These are phyloP conservation scores for Euphydryas editha DNA, from an alignment of 2,888 invertebrate species.

Conservation along the genomic window DNA sequence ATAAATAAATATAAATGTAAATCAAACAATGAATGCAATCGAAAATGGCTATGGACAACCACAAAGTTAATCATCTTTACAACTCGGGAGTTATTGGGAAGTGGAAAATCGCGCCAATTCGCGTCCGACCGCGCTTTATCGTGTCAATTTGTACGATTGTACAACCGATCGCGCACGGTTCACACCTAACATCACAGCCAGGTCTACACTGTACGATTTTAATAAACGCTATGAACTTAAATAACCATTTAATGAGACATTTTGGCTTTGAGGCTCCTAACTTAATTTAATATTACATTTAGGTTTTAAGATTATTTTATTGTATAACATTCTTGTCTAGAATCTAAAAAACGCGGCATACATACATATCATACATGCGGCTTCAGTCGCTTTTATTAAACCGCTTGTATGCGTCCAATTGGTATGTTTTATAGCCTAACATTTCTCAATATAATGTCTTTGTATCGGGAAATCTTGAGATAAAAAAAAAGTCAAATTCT, in stretches of 20 bases:
- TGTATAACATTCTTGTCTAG: too few species aligned
- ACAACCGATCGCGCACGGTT: constrained; percentile 20
- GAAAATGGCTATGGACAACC: constrained; percentile 19
- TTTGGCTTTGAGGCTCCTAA: not conserved
- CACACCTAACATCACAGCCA: constrained; percentile 21
- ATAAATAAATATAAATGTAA: not conserved
- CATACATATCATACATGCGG: too few species aligned
- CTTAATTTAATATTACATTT: too few species aligned
- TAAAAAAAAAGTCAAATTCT: too few species aligned
- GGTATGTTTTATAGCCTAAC: too few species aligned
- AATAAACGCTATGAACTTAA: not conserved
- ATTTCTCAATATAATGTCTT: too few species aligned
- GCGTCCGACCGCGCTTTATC: constrained; percentile 24
- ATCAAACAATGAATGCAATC: not conserved
- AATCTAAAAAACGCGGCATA: too few species aligned
- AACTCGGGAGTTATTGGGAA: constrained; percentile 23
- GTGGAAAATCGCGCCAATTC: constrained; percentile 30
- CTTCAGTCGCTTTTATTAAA: too few species aligned
- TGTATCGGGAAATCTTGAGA: too few species aligned
- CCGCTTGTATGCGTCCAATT: too few species aligned
- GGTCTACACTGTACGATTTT: constrained; percentile 5
- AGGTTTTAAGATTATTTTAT: too few species aligned
- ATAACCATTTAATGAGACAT: not conserved
- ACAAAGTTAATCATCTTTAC: constrained; percentile 27
- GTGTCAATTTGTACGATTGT: constrained; percentile 36